Evolutionary conservation across 2,113 vertebrate species (phyloP), one percentile per base, ranked within the genome.

Genomic region (Gila orcuttii): DNA sequence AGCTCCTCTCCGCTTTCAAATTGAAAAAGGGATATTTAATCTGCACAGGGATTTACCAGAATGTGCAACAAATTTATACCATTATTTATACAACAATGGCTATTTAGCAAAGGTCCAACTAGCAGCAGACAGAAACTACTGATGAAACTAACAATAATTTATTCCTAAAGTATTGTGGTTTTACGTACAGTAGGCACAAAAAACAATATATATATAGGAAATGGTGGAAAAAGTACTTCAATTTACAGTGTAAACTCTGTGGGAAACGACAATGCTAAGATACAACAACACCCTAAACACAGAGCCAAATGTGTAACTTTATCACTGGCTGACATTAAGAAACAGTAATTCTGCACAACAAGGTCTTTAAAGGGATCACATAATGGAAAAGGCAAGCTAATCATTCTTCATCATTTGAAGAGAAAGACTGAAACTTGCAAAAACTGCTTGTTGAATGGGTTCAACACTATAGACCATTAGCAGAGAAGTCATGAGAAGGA

Each of bases 1-100:
- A 88, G 89, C 86, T 59, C 55, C 84, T 89, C 89, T 90, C 86
- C 4, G 79, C 87, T 90, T 91, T 91, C 89, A 89, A 79, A 86
- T 76, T 74, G 84, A 83, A 86, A 85, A 86, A 62, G 86, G 73
- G 78, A 73, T 19, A 68, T 66, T 79, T 75, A 85, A 83, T 83
- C 86, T 76, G 74, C 21, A 47, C 6, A 82, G 82, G 71, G 86
- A 74, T 62, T 84, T 89, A 84, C 50, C 66, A 87, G 64, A 87
- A 84, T 79, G 73, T 47, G 15, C 81, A 52, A 89, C 87, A 84
- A 83, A 82, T 86, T 85, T 55, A 82, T 83, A 73, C 25, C 23
- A 83, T 79, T 47, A 31, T 68, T 89, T 86, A 83, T 28, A 13
- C n/a, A 77, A 86, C 25, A 85, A 57, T 62, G 42, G 55, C 77